Conservation (phyloP, 2,113 vertebrate genomes). For the Nannospalax galili region DNA sequence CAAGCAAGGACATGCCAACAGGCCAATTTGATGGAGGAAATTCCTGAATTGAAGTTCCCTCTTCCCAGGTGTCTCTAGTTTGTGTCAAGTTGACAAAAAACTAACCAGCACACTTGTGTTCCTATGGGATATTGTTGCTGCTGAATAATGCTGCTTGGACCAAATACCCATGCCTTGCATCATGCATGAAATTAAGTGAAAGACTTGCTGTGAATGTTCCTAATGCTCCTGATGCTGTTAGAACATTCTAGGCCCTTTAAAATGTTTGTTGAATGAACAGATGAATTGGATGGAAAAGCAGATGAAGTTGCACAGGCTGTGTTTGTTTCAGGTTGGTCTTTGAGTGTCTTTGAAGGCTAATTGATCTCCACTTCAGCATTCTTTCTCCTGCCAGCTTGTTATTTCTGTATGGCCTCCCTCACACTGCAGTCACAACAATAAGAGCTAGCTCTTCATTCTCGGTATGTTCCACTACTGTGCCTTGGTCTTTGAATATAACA, state of each 20-base stretch:
- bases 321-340: neutral
- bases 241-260: neutral
- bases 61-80: too few species aligned
- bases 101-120: neutral
- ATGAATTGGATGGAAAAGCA: neutral
- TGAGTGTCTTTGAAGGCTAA: neutral
- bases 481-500: neutral
- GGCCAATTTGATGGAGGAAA: too few species aligned
- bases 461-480: rapidly evolving
- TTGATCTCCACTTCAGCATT: neutral
- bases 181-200: neutral
- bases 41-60: too few species aligned
- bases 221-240: neutral
- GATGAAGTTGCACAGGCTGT: neutral
- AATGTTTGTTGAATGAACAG: slow-evolving; percentile 64
- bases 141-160: neutral
- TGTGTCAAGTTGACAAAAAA: too few species aligned
- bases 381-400: neutral
- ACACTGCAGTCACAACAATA: rapidly evolving
- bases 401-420: neutral
- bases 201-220: neutral
- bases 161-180: neutral
- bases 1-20: too few species aligned
- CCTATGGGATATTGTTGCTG: neutral
- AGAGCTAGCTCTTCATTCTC: neutral